These are phyloP conservation scores for Palaemon carinicauda DNA, from an alignment of 1,140 invertebrate species.

Conservation along the genomic window DNA sequence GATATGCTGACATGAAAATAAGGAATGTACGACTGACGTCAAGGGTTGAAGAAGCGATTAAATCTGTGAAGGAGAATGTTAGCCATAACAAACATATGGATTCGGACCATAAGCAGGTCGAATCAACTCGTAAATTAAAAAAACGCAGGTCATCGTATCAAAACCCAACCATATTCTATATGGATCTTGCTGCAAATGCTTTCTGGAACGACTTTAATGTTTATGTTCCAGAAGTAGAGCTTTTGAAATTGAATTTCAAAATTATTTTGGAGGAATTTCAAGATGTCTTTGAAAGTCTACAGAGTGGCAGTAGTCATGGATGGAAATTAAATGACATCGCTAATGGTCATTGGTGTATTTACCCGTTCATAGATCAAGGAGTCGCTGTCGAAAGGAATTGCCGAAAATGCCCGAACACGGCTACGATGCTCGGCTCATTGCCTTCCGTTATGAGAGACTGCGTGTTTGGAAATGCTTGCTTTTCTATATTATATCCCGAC, in stretches of 20 bases:
- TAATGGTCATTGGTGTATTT: conserved; percentile 53
- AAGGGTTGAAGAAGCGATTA: neutral
- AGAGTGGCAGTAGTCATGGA: conserved; percentile 10
- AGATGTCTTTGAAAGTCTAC: conserved; percentile 14
- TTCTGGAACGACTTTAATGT: conserved; percentile 26
- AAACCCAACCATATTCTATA: conserved; percentile 39
- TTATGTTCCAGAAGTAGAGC: neutral
- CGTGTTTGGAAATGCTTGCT: conserved; percentile 48
- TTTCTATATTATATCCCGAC: conserved; percentile 40
- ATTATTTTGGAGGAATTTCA: conserved; percentile 40
- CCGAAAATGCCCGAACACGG: conserved; percentile 22
- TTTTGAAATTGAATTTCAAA: conserved; percentile 35
- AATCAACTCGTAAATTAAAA: neutral
- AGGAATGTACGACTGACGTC: too few species aligned
- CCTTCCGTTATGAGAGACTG: conserved; percentile 44
- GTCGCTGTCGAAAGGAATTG: conserved; percentile 6
- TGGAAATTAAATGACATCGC: conserved; percentile 44
- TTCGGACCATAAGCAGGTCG: neutral
- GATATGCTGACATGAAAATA: neutral
- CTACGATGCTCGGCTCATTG: conserved; percentile 10
- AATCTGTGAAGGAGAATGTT: neutral
- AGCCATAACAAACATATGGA: neutral
- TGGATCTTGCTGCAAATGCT: conserved; percentile 32
- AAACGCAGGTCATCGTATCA: neutral
- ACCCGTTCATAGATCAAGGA: conserved; percentile 45